Evolutionary conservation across 1,140 invertebrate species (phyloP).

Genomic region (Druon quercuslanigerum): DNA sequence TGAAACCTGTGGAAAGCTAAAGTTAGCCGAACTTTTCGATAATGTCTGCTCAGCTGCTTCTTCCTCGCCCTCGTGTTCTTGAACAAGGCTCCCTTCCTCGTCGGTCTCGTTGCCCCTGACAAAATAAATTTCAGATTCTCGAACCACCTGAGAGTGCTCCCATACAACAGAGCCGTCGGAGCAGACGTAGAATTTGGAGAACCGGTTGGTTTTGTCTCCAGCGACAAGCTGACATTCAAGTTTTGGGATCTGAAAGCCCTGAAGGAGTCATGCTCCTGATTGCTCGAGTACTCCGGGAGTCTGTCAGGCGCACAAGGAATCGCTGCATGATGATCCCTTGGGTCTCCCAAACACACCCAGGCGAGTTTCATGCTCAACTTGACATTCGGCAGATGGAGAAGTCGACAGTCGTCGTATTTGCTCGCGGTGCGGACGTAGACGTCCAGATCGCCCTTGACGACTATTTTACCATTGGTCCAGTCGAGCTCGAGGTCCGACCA

Average conservation of each 20-base stretch:
- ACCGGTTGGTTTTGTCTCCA: constrained; percentile 89
- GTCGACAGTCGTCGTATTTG: constrained; percentile 96
- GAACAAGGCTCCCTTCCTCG: constrained; percentile 92
- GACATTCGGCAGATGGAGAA: constrained; percentile 91
- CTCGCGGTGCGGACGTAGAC: constrained; percentile 96
- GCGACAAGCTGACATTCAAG: constrained; percentile 89
- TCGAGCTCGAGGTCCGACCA: constrained; percentile 95
- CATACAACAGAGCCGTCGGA: constrained; percentile 90
- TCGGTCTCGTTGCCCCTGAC: constrained; percentile 96
- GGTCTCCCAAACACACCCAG: constrained; percentile 94
- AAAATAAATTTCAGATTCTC: constrained; percentile 97
- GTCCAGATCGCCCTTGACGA: constrained; percentile 78
- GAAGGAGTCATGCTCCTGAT: constrained; percentile 92
- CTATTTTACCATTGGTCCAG: constrained; percentile 91
- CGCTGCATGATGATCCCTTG: constrained; percentile 97
- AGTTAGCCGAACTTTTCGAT: constrained; percentile 89
- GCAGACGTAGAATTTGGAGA: constrained; percentile 79
- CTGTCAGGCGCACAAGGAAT: constrained; percentile 97
- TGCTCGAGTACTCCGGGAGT: constrained; percentile 97
- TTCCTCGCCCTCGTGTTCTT: constrained; percentile 89
- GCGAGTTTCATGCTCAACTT: constrained; percentile 90
- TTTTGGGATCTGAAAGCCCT: constrained; percentile 93
- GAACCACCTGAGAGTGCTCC: constrained; percentile 95
- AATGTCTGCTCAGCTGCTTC: constrained; percentile 94
- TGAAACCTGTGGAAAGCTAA: constrained; percentile 93